phyloP scores from a whole-genome alignment of 2,113 vertebrate genomes.

The Mastomys natalensis region DNA sequence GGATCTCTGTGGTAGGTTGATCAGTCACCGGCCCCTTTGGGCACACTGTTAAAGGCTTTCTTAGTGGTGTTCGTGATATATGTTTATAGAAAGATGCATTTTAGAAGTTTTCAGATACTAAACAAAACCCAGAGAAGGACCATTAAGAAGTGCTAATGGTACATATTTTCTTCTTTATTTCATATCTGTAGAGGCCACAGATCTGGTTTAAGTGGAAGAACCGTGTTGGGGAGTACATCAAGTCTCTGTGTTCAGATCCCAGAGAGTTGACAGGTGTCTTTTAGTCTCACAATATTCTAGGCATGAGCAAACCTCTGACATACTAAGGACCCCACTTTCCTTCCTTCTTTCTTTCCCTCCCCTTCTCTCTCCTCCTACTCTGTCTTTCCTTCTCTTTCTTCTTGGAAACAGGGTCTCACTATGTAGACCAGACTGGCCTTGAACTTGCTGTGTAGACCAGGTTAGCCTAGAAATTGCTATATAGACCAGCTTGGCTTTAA shows the following conservation, averaged over 20 bases:
- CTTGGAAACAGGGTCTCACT: neutral
- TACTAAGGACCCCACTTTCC: too few species aligned
- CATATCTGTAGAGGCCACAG: neutral
- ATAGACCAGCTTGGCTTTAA: neutral
- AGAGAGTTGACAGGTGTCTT: neutral
- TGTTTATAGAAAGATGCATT: neutral
- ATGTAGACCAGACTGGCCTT: neutral
- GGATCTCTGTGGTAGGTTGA: neutral
- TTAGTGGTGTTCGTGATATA: neutral
- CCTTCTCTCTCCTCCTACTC: neutral
- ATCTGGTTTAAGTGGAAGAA: neutral
- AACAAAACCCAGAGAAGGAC: neutral
- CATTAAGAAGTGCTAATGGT: neutral
- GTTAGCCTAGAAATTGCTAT: neutral
- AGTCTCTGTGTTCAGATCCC: neutral
- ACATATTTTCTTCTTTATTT: neutral
- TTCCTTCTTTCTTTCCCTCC: neutral
- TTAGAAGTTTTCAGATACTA: conserved; percentile 26
- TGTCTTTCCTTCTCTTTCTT: neutral
- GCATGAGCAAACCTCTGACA: neutral
- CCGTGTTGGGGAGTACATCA: neutral
- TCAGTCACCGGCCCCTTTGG: neutral
- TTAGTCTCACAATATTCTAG: neutral
- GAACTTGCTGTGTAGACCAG: neutral
- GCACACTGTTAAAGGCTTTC: neutral